A percentile compares a stretch with the other conserved stretches of the same genome.
Conservation (phyloP, 1,140 invertebrate species). For the Sitophilus oryzae region DNA sequence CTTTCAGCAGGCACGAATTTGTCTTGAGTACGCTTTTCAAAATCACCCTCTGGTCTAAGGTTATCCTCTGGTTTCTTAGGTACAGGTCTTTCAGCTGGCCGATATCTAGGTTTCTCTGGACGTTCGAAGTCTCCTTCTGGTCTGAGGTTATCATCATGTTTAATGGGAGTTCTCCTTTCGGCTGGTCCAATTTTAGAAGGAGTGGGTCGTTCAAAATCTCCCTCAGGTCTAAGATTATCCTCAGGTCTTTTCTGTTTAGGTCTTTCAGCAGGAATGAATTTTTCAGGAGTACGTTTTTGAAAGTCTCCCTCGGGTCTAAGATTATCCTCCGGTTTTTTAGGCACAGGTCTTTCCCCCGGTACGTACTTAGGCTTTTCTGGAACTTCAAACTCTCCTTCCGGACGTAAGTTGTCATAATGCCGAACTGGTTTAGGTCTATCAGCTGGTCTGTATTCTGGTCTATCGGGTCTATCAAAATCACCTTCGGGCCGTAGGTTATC, state of each 20-base stretch:
- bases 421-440: conserved; percentile 40
- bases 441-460: conserved; percentile 44
- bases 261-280: conserved; percentile 51
- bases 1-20: conserved; percentile 35
- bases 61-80: conserved; percentile 53
- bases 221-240: conserved; percentile 56
- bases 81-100: conserved; percentile 34
- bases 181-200: conserved; percentile 43
- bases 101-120: conserved; percentile 40
- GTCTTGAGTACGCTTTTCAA: conserved; percentile 44
- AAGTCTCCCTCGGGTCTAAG: conserved; percentile 65
- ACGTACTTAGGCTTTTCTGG: conserved; percentile 41
- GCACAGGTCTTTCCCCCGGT: conserved; percentile 46
- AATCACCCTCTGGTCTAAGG: conserved; percentile 53
- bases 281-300: conserved; percentile 44
- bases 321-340: conserved; percentile 45
- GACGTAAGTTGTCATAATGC: conserved; percentile 54
- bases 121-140: conserved; percentile 54
- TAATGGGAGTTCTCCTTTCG: conserved; percentile 39
- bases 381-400: conserved; percentile 54
- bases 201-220: conserved; percentile 48
- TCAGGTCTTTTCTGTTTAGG: conserved; percentile 48
- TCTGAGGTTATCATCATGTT: conserved; percentile 51
- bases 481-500: conserved; percentile 57
- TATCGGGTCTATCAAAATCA: conserved; percentile 47